Base-by-base conservation (phyloP, 2,113 vertebrate species). In the Corythaixoides concolor region DNA sequence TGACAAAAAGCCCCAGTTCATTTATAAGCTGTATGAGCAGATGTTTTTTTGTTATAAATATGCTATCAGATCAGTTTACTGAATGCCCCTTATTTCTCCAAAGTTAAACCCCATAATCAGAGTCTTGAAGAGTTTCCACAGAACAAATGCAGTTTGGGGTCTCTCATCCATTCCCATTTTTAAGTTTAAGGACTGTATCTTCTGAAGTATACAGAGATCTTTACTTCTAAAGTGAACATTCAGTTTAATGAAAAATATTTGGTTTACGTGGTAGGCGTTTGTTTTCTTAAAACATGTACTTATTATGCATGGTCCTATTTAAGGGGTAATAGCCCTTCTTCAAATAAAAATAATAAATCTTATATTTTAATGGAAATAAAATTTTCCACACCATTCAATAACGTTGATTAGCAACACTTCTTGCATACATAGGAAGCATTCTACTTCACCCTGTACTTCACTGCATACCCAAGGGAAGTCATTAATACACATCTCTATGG, bases 401-500 rank as follows among this genome's bases (percentile, higher is more conserved):
- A 64, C 13, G 47, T 39, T 56, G 73, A 94, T 89, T 89, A 95
- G 63, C 28, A 82, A 64, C 37, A 81, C 20, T 91, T 92, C 89
- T 88, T 35, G 24, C 56, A 39, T 47, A 52, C 15, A 45, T 4
- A 93, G 64, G n/a, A 95, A 96, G 72, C n/a, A 74, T 72, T 88
- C 64, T 66, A 60, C 68, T 94, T 96, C 79, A 94, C 66, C 76
- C 94, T 16, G 28, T 69, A 90, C 49, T 69, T 85, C 73, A 78
- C 19, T 70, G 85, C 56, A 74, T 68, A 85, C 76, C 39, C 81
- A 89, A 76, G 59, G 88, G 79, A 82, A 56, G 84, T 88, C 89
- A 96, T 94, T 98, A 95, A 93, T 70, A 85, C 83, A 67, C 5
- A 8, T 89, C 63, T n/a, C 58, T 60, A 12, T 4, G 67, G 72